These are phyloP conservation scores for Idris sp. DNA, from an alignment of 1,140 invertebrate species.

Conservation along the genomic window DNA sequence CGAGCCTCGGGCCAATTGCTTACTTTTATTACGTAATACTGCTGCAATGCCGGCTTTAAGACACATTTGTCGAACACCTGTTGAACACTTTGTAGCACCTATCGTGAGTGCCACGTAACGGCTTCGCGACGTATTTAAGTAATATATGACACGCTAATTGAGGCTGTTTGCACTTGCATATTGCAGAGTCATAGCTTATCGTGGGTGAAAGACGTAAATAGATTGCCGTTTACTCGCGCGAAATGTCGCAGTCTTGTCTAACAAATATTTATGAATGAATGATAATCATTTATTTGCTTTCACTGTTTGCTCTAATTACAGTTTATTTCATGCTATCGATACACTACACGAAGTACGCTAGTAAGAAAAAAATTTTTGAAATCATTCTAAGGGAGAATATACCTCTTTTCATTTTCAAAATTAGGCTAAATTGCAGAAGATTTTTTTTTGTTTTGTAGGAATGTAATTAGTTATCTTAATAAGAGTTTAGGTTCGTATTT, in stretches of 20 bases:
- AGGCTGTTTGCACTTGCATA: constrained; percentile 58
- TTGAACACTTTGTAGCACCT: constrained; percentile 63
- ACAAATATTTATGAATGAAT: constrained; percentile 50
- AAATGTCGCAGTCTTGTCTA: constrained; percentile 3
- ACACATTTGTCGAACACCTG: constrained; percentile 65
- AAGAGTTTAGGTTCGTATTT: no score
- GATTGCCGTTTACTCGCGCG: constrained; percentile 13
- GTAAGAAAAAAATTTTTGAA: no score
- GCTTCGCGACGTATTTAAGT: constrained; percentile 62
- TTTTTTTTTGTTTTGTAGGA: no score
- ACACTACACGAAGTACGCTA: no score
- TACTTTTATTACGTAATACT: constrained; percentile 64
- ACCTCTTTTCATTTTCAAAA: no score
- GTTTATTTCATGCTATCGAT: background rate
- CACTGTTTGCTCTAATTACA: constrained; percentile 9
- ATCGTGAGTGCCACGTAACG: constrained; percentile 59
- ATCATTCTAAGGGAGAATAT: no score
- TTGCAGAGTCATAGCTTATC: constrained; percentile 51
- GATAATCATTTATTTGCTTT: constrained; percentile 28
- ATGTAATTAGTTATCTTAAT: no score
- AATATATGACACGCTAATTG: constrained; percentile 64
- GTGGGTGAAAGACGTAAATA: constrained; percentile 25
- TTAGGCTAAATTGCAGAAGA: no score
- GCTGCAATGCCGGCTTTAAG: constrained; percentile 58
- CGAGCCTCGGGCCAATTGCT: constrained; percentile 61